Evolutionary conservation across 2,888 invertebrate species (phyloP), one percentile per base, ranked within the genome.

Genomic region (Pseudococcus longispinus): DNA sequence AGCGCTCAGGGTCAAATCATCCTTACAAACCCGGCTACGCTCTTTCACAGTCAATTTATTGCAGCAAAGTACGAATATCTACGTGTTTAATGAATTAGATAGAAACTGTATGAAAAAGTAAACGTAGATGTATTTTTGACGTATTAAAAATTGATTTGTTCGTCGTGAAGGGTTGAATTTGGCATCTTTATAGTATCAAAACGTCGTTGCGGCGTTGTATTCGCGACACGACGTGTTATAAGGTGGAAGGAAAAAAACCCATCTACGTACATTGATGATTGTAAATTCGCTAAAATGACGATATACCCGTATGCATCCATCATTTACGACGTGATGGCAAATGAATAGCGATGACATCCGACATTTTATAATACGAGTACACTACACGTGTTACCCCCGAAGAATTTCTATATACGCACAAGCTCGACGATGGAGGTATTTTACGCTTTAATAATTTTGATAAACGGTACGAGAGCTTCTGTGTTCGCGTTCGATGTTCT

Each of bases 401-500:
- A 80, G 77, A 80, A 80, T 80, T 80, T 80, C 77, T 70, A 26
- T 8, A 23, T 60, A 60, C 60, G 23, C 60, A 60, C 60, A 23
- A 60, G 23, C 23, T 60, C 60, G 60, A 60, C 60, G 23, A 60
- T 60, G 23, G 74, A 8, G 29, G 74, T 74, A 74, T 74, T 74
- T 74, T 74, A 74, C 32, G 32, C 74, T 80, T 80, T 80, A 80
- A 80, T 80, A 26, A 80, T 80, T 80, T 80, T 42, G 77, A 80
- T 80, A 80, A 80, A 80, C 42, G 77, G 77, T 80, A 29, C 42
- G 42, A 37, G 1, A 60, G 60, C 23, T 20, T 23, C 60, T 23
- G 23, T 60, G 60, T 60, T 60, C 60, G 60, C n/a, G 55, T 60
- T 60, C 15, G 60, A 11, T 60, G 23, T 20, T 60, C 51, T 51